Conservation (phyloP, 2,113 vertebrate species). For the Aegithalos caudatus region DNA sequence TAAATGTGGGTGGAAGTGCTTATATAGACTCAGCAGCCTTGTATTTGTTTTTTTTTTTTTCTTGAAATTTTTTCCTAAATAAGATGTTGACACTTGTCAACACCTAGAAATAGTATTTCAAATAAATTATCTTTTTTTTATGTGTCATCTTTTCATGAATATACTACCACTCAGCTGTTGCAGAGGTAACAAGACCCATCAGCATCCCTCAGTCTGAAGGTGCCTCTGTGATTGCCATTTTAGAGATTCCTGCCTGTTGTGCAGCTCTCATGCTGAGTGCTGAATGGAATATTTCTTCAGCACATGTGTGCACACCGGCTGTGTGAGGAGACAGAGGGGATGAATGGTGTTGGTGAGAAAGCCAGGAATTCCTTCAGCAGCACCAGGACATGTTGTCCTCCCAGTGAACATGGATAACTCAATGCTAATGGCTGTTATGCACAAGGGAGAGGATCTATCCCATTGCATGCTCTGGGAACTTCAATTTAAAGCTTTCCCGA, state of each 20-base stretch:
- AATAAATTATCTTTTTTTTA: neutral
- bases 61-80: neutral
- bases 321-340: neutral
- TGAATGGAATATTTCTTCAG: neutral
- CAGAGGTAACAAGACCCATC: neutral
- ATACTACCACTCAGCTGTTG: neutral
- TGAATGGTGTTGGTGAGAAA: neutral
- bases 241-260: neutral
- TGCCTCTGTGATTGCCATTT: neutral
- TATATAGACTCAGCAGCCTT: neutral
- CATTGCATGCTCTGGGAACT: neutral
- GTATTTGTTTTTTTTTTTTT: neutral
- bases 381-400: neutral
- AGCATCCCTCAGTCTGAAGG: neutral
- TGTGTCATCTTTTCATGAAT: neutral
- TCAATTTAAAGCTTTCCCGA: slow-evolving; percentile 43
- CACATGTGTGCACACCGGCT: neutral
- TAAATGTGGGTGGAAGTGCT: neutral
- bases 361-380: neutral
- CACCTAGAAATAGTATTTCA: neutral
- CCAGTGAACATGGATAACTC: neutral
- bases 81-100: neutral
- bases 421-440: neutral
- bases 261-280: neutral
- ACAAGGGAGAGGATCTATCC: neutral